Evolutionary conservation across 2,888 invertebrate genomes (phyloP).

Genomic region (Adelphocoris suturalis): DNA sequence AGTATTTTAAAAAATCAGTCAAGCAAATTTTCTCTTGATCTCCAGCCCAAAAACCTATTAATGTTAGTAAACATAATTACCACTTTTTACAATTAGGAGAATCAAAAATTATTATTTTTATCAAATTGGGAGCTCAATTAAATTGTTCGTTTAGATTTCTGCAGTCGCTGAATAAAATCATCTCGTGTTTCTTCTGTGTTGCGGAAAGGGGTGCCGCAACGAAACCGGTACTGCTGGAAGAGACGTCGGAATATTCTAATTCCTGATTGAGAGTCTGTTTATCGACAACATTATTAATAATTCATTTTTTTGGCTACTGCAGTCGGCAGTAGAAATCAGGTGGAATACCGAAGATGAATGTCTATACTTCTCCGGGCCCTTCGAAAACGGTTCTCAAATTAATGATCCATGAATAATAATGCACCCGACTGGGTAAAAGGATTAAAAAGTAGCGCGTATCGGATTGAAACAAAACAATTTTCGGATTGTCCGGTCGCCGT

Average conservation of each 20-base stretch:
- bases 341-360: slow-evolving; percentile 46
- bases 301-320: slow-evolving; percentile 34
- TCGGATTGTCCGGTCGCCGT: slow-evolving; percentile 24
- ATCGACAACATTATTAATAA: slow-evolving; percentile 32
- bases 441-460: slow-evolving; percentile 48
- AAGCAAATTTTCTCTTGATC: too few relatives aligned
- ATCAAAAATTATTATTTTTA: too few relatives aligned
- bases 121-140: too few relatives aligned
- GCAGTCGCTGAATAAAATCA: background rate
- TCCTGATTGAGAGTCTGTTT: background rate
- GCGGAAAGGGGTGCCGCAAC: background rate
- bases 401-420: slow-evolving; percentile 62
- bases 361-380: slow-evolving; percentile 6
- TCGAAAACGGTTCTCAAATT: slow-evolving; percentile 40
- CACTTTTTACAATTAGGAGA: too few relatives aligned
- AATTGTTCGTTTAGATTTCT: background rate
- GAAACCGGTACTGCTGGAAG: slow-evolving; percentile 6
- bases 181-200: background rate
- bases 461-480: slow-evolving; percentile 55
- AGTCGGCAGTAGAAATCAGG: slow-evolving; percentile 32
- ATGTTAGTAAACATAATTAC: too few relatives aligned
- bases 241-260: slow-evolving; percentile 13
- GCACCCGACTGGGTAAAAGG: background rate
- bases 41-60: too few relatives aligned
- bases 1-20: too few relatives aligned